Base-by-base conservation (phyloP, 2,113 vertebrate species). In the Gavia stellata region DNA sequence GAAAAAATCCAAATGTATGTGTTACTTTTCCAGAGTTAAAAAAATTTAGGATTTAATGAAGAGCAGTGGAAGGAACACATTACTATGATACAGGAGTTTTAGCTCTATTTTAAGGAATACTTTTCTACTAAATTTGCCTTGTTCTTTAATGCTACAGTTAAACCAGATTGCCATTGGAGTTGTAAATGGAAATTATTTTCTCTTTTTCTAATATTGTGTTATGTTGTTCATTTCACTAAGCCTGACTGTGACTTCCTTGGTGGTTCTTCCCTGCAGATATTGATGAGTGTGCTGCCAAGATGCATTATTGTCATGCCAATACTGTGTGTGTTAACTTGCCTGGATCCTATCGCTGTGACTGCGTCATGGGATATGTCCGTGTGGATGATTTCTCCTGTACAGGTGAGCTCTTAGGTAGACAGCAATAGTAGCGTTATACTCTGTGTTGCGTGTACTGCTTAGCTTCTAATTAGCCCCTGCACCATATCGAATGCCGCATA, bases 361-460 rank as follows among this genome's bases (percentile, higher is more conserved):
- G 99, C 53, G 94, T 99, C 36, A 75, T 97, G 29, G 99, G 99
- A 8, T 99, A 99, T 47, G 98, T 98, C 82, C 98, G 99, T 7
- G 98, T 99, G 85, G 99, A 99, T 59, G 99, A 99, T 87, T 99
- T 99, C 97, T 99, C 99, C 87, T 99, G 99, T 91, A 99, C 99
- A 62, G 99, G 99, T 99, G 97, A 86, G 98, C 36, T n/a, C 42
- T 24, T 47, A 10, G 21, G 13, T 15, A 1, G 9, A 20, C 59
- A 62, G 5, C 45, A 47, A 2, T 7, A 33, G 7, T 13, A 3
- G 12, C 6, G 5, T 47, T 19, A 7, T 4, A 4, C 36, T 29
- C 49, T 9, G 10, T 18, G 62, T 34, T 40, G n/a, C 31, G 10
- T 23, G 2, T 21, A 0, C 33, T 33, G 1, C 15, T 17, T 7